Conservation (phyloP, 2,888 invertebrate genomes). For the Agriotes lineatus region DNA sequence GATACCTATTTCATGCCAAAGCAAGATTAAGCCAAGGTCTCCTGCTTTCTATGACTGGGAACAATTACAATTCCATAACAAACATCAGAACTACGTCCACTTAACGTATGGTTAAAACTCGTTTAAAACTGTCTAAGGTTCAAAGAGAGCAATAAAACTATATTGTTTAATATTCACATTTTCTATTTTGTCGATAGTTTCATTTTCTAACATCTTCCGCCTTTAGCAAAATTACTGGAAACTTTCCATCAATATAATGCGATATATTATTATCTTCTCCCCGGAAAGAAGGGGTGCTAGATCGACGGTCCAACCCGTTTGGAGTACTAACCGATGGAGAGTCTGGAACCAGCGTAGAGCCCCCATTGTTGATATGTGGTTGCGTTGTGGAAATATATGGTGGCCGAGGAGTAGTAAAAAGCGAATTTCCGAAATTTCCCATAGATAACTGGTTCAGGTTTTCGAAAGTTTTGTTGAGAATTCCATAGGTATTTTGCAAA, state of each 20-base stretch:
- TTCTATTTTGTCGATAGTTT: too few species aligned
- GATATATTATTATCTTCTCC: not conserved
- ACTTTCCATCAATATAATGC: conserved; percentile 3
- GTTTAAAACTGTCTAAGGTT: too few species aligned
- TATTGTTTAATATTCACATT: too few species aligned
- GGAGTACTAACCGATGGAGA: not conserved
- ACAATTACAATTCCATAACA: too few species aligned
- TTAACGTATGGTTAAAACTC: too few species aligned
- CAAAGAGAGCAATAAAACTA: too few species aligned
- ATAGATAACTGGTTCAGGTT: not conserved
- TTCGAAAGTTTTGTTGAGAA: not conserved
- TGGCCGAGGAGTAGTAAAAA: not conserved
- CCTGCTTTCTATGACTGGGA: too few species aligned
- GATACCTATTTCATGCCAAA: too few species aligned
- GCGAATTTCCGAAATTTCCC: not conserved
- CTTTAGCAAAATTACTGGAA: conserved; percentile 4
- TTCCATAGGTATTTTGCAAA: not conserved
- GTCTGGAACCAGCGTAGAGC: not conserved
- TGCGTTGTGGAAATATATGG: not conserved
- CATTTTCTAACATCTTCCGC: not conserved
- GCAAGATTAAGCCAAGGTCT: too few species aligned
- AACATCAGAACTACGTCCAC: too few species aligned
- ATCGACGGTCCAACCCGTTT: not conserved
- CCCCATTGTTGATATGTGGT: not conserved
- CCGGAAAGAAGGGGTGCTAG: not conserved